phyloP scores from a whole-genome alignment of 1,140 invertebrate genomes.

The Saccostrea echinata region DNA sequence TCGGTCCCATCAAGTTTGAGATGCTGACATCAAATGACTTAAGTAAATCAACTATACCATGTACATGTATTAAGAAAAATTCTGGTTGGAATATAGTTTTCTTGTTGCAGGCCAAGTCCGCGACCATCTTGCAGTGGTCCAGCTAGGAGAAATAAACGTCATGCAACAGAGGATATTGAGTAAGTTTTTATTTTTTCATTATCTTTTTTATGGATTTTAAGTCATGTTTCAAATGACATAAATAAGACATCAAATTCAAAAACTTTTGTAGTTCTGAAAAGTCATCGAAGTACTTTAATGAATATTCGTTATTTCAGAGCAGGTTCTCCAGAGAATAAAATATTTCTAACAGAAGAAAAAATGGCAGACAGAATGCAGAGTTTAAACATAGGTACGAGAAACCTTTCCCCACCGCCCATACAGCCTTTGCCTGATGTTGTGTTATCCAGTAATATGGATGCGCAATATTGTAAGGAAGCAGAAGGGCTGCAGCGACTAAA shows the following conservation, averaged over 20 bases:
- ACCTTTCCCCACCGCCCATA: background rate
- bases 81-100: background rate
- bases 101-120: background rate
- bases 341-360: slow-evolving; percentile 19
- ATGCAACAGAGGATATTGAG: slow-evolving; percentile 42
- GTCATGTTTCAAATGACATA: background rate
- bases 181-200: slow-evolving; percentile 16
- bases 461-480: slow-evolving; percentile 3
- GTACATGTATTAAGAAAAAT: too few species aligned
- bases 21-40: too few species aligned
- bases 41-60: too few species aligned
- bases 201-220: background rate
- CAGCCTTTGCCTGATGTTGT: slow-evolving; percentile 5
- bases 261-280: background rate
- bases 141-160: slow-evolving; percentile 39
- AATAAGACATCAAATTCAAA: background rate
- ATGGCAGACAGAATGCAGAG: background rate
- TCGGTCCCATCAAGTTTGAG: too few species aligned
- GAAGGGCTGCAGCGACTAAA: background rate
- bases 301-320: background rate
- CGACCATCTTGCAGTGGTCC: slow-evolving; percentile 45
- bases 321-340: slow-evolving; percentile 6
- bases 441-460: background rate
- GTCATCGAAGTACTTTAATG: background rate
- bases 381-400: background rate